Evolutionary conservation across 2,797 vertebrate genomes (phyloP).

Genomic region (Octomys mimax): DNA sequence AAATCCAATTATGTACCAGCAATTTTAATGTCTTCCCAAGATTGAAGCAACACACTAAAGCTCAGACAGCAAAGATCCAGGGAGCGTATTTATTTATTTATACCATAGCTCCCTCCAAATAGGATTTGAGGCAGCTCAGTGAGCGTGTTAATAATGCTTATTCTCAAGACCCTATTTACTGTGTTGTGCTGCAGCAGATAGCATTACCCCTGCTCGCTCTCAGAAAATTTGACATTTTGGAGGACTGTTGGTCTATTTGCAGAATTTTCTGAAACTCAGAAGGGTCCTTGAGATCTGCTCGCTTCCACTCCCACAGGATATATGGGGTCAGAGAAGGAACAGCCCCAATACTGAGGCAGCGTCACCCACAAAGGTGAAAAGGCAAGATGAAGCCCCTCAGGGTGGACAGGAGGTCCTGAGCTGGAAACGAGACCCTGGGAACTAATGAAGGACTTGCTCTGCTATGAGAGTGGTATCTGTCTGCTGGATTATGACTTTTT

Average conservation of each 20-base stretch:
- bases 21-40: conserved; percentile 73
- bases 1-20: conserved; percentile 73
- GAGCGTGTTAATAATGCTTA: conserved; percentile 79
- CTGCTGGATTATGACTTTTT: not conserved
- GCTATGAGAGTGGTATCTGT: not conserved
- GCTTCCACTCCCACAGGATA: not conserved
- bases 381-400: not conserved
- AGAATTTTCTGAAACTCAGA: conserved; percentile 69
- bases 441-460: not conserved
- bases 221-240: conserved; percentile 45
- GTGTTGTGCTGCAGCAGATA: conserved; percentile 25
- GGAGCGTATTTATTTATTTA: conserved; percentile 80
- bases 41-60: conserved; percentile 68
- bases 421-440: not conserved
- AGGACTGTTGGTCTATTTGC: not conserved
- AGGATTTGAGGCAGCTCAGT: conserved; percentile 79
- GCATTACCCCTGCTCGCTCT: conserved; percentile 70
- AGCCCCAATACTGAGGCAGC: not conserved
- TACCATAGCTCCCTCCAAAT: conserved; percentile 73
- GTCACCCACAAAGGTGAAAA: not conserved
- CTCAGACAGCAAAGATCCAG: conserved; percentile 73
- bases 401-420: accelerated
- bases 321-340: not conserved
- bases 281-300: not conserved
- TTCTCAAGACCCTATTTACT: conserved; percentile 75